phyloP scores from a whole-genome alignment of 2,113 vertebrate genomes.

The Columba janthina region DNA sequence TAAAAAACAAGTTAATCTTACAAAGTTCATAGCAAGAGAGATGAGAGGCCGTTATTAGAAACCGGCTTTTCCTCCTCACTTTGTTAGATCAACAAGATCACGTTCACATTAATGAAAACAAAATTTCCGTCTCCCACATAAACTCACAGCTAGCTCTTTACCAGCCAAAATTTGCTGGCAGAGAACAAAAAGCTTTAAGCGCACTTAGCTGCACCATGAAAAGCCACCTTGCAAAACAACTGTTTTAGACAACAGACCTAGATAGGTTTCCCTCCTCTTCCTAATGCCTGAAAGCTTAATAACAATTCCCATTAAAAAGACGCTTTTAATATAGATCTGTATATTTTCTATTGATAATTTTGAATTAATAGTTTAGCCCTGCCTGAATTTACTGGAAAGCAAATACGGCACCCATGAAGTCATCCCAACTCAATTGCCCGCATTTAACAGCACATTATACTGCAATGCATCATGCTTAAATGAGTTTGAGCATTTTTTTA shows the following conservation, averaged over 20 bases:
- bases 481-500: not conserved
- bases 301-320: not conserved
- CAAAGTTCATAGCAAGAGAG: conserved; percentile 46
- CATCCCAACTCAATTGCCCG: not conserved
- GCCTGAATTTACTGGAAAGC: conserved; percentile 11
- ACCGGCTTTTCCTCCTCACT: not conserved
- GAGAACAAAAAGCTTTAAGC: not conserved
- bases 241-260: not conserved
- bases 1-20: conserved; percentile 52
- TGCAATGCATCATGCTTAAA: conserved; percentile 5
- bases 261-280: not conserved
- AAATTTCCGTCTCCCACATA: not conserved
- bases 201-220: not conserved
- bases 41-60: conserved; percentile 39
- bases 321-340: not conserved
- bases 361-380: conserved; percentile 11
- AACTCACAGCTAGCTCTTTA: not conserved
- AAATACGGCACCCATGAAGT: conserved; percentile 6
- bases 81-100: conserved; percentile 25
- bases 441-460: conserved; percentile 6
- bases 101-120: not conserved
- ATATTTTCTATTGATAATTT: not conserved
- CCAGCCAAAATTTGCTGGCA: not conserved
- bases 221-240: not conserved
- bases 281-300: not conserved